Evolutionary conservation across 2,888 invertebrate species (phyloP), one percentile per base, ranked within the genome.

Genomic region (Ctena decussata): DNA sequence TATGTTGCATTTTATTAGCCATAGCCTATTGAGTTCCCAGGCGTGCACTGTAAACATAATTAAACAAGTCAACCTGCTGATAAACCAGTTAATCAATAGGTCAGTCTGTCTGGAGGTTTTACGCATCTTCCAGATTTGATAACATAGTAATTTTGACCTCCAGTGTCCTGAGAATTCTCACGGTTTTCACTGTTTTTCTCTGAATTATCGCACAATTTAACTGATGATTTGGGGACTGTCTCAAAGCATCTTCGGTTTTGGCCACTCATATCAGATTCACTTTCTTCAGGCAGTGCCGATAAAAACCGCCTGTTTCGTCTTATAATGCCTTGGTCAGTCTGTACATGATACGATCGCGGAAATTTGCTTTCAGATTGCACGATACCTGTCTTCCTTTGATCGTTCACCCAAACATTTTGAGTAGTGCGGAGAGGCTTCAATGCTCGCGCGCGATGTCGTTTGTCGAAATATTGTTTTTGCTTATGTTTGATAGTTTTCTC

Each of bases 351-450:
- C 11, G 69, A 70, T n/a, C 77, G 70, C 35, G 77, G 70, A 37
- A 77, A 77, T 77, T 12, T 32, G 21, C 70, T 46, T 37, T 77
- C 49, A n/a, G 69, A 70, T n/a, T 35, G 69, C 35, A 77, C 49
- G 0, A 35, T n/a, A 15, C 77, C 77, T n/a, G 44, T 44, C 70
- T 77, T 77, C 8, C 41, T 46, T 49, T 70, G 69, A 70, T 77
- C 77, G 69, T 70, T 77, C 5, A 77, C 77, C 69, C 69, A 77
- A 70, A 70, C 77, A 24, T 46, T 41, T 49, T 41, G 46, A 46
- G 35, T 41, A n/a, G 24, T 49, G 3, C 35, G 35, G 30, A 70
- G 70, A n/a, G 12, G 60, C 35, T 49, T 69, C 32, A 70, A 49
- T 46, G 44, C 27, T 24, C 49, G 69, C 49, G 70, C 49, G 46